Evolutionary conservation across 30 jellyfish, hydroid and myxozoan species (phyloP).

Genomic region (Aurelia sp.): DNA sequence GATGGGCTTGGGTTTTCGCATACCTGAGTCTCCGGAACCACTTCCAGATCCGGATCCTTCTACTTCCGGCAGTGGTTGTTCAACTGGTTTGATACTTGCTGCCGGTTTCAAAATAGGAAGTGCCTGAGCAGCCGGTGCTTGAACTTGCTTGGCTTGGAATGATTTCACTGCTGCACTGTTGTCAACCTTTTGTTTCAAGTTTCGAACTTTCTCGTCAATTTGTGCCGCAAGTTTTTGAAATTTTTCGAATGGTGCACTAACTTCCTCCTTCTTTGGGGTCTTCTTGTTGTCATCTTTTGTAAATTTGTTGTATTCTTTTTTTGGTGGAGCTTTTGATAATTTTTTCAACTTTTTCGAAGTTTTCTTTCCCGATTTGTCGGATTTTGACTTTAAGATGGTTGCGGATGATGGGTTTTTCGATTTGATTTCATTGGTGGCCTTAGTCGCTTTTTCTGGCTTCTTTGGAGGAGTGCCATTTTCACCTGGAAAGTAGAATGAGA

Average conservation of each 20-base stretch:
- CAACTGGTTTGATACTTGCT: neutral
- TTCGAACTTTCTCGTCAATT: slow-evolving; percentile 64
- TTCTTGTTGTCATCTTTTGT: slow-evolving; percentile 37
- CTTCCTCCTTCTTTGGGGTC: slow-evolving; percentile 41
- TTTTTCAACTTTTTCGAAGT: slow-evolving; percentile 37
- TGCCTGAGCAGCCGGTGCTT: neutral
- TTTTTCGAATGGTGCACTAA: slow-evolving; percentile 39
- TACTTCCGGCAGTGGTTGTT: slow-evolving; percentile 35
- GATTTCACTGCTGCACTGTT: slow-evolving; percentile 43
- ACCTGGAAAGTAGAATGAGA: slow-evolving; percentile 2
- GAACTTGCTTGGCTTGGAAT: neutral
- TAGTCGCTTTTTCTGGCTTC: slow-evolving; percentile 66
- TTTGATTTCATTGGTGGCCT: slow-evolving; percentile 30
- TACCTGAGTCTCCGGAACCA: slow-evolving; percentile 71
- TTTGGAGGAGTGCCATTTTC: slow-evolving; percentile 32
- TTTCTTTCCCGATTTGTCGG: slow-evolving; percentile 48
- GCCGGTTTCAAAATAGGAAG: neutral
- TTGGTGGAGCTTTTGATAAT: slow-evolving; percentile 9
- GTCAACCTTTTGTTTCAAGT: slow-evolving; percentile 56
- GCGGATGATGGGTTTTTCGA: slow-evolving; percentile 67
- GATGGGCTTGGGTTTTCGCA: neutral
- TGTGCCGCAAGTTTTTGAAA: slow-evolving; percentile 62
- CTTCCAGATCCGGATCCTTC: slow-evolving; percentile 77
- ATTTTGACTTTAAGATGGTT: slow-evolving; percentile 35
- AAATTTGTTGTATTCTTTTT: slow-evolving; percentile 29